Evolutionary conservation across 2,113 vertebrate species (phyloP).

Genomic region (Nestor notabilis): DNA sequence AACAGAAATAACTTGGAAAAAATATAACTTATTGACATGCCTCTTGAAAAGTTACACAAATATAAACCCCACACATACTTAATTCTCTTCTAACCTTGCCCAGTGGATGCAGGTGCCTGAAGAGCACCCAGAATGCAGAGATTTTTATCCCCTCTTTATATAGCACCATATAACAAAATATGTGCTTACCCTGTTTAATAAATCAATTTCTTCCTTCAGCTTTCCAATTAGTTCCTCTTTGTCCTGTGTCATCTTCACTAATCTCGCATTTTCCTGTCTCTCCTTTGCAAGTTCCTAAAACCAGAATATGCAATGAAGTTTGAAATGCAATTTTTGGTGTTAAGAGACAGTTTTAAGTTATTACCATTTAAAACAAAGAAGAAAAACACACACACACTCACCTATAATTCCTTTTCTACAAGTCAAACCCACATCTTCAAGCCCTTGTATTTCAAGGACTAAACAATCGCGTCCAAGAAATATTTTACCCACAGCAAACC

Average conservation of each 20-base stretch:
- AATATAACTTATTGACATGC: not conserved
- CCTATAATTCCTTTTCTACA: not conserved
- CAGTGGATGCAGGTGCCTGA: accelerated
- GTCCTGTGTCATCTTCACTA: constrained; percentile 88
- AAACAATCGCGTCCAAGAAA: not conserved
- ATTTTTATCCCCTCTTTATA: not conserved
- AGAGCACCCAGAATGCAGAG: not conserved
- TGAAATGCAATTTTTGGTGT: not conserved
- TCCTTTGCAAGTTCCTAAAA: constrained; percentile 88
- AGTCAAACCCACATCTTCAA: not conserved
- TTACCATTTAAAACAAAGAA: not conserved
- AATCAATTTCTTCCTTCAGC: constrained; percentile 94
- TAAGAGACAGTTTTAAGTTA: not conserved
- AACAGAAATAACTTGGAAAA: not conserved
- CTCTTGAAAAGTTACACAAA: not conserved
- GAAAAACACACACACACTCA: not conserved
- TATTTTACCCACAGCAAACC: not conserved
- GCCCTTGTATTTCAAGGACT: not conserved
- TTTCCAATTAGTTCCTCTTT: constrained; percentile 93
- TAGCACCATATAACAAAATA: not conserved
- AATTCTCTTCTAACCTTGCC: not conserved
- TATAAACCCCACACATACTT: not conserved
- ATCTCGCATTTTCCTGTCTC: constrained; percentile 86
- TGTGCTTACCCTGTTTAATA: constrained; percentile 92
- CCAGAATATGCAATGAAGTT: not conserved